Conservation (phyloP, 2,797 vertebrate species). For the Microtus californicus region DNA sequence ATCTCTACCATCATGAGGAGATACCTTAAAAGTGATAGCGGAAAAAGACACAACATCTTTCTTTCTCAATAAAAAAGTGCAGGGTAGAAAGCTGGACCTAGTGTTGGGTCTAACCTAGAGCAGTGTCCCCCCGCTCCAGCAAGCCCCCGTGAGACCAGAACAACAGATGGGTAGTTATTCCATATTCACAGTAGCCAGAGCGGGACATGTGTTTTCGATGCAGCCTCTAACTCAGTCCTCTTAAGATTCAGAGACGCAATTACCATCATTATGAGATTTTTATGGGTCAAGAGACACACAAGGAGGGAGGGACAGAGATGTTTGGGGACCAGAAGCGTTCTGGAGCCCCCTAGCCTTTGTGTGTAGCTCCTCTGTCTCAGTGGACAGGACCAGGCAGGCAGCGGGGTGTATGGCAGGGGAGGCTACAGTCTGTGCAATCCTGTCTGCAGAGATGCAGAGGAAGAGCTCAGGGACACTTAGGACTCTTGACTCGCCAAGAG, state of each 20-base stretch:
- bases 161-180: background rate
- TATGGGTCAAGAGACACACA: background rate
- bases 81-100: background rate
- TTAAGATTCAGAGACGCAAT: background rate
- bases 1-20: conserved; percentile 32
- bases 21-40: background rate
- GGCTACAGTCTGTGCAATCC: background rate
- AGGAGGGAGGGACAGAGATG: background rate
- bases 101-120: too few species aligned
- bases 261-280: background rate
- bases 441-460: background rate
- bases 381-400: background rate
- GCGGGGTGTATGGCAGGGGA: rapidly evolving
- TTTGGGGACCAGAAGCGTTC: background rate
- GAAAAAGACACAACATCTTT: background rate
- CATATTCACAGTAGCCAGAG: background rate
- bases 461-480: background rate
- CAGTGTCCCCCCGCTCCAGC: background rate
- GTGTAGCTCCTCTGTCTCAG: background rate
- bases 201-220: background rate
- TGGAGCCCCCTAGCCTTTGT: background rate
- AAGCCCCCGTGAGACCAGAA: background rate
- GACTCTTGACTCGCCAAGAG: background rate
- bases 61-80: background rate
- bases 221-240: conserved; percentile 17